phyloP scores from a whole-genome alignment of 1,140 invertebrate genomes.

The Euwallacea similis region DNA sequence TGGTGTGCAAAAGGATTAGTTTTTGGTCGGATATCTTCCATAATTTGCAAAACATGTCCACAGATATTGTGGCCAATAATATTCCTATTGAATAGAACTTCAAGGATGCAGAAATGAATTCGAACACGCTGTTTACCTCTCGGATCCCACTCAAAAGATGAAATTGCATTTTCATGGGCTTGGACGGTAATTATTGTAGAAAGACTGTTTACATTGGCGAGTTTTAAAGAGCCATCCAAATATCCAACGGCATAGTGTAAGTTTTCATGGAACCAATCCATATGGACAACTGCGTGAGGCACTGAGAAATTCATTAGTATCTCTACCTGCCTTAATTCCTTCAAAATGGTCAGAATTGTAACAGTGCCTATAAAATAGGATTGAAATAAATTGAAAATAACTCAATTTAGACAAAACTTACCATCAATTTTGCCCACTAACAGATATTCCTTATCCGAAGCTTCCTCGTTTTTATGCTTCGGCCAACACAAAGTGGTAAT shows the following conservation, averaged over 20 bases:
- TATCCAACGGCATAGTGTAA: slow-evolving; percentile 61
- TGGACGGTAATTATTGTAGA: slow-evolving; percentile 53
- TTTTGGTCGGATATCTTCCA: slow-evolving; percentile 55
- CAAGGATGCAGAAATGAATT: background rate
- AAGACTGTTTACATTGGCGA: slow-evolving; percentile 54
- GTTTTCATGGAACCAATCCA: slow-evolving; percentile 62
- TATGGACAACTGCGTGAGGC: slow-evolving; percentile 57
- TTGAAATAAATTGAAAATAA: background rate
- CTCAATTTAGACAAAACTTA: background rate
- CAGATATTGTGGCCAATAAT: slow-evolving; percentile 58
- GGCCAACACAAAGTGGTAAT: slow-evolving; percentile 60
- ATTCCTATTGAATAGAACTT: slow-evolving; percentile 42
- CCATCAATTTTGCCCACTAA: slow-evolving; percentile 62
- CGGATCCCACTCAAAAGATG: slow-evolving; percentile 58
- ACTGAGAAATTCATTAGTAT: slow-evolving; percentile 56
- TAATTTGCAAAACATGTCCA: slow-evolving; percentile 56
- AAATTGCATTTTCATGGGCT: slow-evolving; percentile 57
- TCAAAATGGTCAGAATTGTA: slow-evolving; percentile 46
- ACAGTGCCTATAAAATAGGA: slow-evolving; percentile 41
- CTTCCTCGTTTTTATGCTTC: slow-evolving; percentile 46
- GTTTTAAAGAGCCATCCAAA: slow-evolving; percentile 60
- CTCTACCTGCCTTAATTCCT: slow-evolving; percentile 48
- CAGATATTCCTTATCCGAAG: slow-evolving; percentile 55
- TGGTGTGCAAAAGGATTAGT: slow-evolving; percentile 52
- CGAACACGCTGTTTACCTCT: slow-evolving; percentile 40